Base-by-base conservation (phyloP, 2,888 invertebrate genomes). In the Dichetophora obliterata region DNA sequence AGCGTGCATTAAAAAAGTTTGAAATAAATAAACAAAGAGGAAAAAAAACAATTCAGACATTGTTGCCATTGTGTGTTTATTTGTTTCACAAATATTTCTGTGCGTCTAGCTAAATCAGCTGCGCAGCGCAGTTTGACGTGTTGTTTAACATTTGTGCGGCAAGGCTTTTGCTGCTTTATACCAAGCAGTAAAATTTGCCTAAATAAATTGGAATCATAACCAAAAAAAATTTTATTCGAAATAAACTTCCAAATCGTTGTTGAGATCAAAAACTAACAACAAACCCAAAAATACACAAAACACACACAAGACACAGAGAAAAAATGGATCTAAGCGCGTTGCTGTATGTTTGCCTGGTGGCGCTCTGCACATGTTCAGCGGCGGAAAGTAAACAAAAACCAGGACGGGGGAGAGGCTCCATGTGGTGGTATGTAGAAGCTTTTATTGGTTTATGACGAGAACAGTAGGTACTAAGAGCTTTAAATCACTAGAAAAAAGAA, bases 391-490 rank as follows among this genome's bases (percentile, higher is more conserved):
- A 89, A 86, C 88, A 88, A 72, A 94, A 94, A 87, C 91, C 92
- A 83, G 93, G 94, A 88, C 91, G 95, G 87, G 95, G 95, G 86
- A 92, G 95, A 86, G 96, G 96, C 88, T 95, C 95, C 85, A 96
- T 95, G 94, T 96, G 96, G 96, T 96, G 96, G 96, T 96, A 91
- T 92, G 96, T 92, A 83, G n/a, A 22, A 22, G 43, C 11, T 16
- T 43, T 16, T 27, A 43, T 63, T 27, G 24, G 52, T 19, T 27
- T 19, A 22, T 54, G 2, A 2, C 22, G 2, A 54, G 9, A 2
- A 24, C 8, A 19, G 57, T n/a, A n/a, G n/a, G n/a, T 59, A 14
- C 11, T 22, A 14, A 59, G 14, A 59, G 22, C 16, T 27, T 27
- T 19, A 54, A 19, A 19, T 24, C 3, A 22, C 5, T 22, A 43